Evolutionary conservation across 2,113 vertebrate genomes (phyloP).

Genomic region (Castor canadensis): DNA sequence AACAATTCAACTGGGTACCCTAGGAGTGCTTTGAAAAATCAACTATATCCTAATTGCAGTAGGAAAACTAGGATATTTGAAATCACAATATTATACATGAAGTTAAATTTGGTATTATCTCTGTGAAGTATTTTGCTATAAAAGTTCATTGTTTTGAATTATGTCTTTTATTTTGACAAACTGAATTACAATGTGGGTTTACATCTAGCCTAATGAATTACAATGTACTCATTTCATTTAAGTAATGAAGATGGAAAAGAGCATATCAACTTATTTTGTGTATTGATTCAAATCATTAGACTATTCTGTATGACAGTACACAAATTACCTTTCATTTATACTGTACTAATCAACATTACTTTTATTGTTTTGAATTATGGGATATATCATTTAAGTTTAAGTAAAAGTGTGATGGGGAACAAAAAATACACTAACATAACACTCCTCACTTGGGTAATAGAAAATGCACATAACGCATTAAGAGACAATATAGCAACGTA

Average conservation of each 20-base stretch:
- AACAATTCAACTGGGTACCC: neutral
- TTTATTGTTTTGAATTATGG: slow-evolving; percentile 61
- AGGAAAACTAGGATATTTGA: neutral
- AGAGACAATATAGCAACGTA: neutral
- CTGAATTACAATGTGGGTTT: neutral
- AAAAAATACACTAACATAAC: slow-evolving; percentile 40
- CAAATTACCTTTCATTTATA: slow-evolving; percentile 40
- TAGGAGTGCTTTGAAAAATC: neutral
- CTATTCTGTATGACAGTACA: slow-evolving; percentile 24
- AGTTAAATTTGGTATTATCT: neutral
- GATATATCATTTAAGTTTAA: slow-evolving; percentile 69
- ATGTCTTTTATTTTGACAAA: neutral
- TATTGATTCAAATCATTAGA: slow-evolving; percentile 28
- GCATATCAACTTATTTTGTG: slow-evolving; percentile 48
- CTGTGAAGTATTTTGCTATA: neutral
- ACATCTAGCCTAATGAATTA: neutral
- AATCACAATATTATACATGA: neutral
- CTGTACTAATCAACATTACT: slow-evolving; percentile 48
- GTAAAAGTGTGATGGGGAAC: slow-evolving; percentile 61
- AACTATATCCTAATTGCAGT: neutral
- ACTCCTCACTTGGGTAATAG: slow-evolving; percentile 31
- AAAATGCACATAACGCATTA: neutral
- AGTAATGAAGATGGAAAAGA: slow-evolving; percentile 56
- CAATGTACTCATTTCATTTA: slow-evolving; percentile 3
- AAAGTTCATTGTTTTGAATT: neutral